phyloP scores from a whole-genome alignment of 2,888 invertebrate species.

The Lasioglossum oenotherae region DNA sequence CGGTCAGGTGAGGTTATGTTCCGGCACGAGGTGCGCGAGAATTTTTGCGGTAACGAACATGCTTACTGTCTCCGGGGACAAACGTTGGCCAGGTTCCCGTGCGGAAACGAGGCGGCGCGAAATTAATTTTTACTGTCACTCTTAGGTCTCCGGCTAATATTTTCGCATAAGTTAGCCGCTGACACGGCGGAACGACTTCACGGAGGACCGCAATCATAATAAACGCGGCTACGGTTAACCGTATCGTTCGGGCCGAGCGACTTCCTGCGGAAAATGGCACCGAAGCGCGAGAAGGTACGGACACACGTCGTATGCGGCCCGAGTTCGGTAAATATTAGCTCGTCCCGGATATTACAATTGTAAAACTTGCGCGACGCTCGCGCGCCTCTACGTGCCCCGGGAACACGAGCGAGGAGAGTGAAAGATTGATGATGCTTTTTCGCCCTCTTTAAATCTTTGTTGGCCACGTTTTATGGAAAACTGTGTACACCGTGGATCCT shows the following conservation, averaged over 20 bases:
- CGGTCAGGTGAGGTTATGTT: slow-evolving; percentile 31
- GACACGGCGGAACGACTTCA: slow-evolving; percentile 41
- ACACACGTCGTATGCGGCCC: slow-evolving; percentile 26
- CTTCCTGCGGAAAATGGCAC: slow-evolving; percentile 19
- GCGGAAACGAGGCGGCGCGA: slow-evolving; percentile 20
- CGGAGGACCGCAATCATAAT: slow-evolving; percentile 57
- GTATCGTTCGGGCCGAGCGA: slow-evolving; percentile 37
- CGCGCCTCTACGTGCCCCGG: not conserved
- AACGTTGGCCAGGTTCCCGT: slow-evolving; percentile 6
- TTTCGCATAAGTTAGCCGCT: slow-evolving; percentile 43
- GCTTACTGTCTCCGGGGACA: slow-evolving; percentile 55
- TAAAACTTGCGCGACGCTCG: slow-evolving; percentile 38
- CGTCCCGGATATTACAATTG: slow-evolving; percentile 46
- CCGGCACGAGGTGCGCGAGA: slow-evolving; percentile 44
- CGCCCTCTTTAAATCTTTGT: not conserved
- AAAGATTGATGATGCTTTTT: slow-evolving; percentile 17
- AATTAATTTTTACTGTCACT: slow-evolving; percentile 64
- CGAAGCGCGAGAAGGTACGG: slow-evolving; percentile 17
- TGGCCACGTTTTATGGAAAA: slow-evolving; percentile 1
- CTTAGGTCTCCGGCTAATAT: slow-evolving; percentile 42
- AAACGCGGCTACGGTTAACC: slow-evolving; percentile 41
- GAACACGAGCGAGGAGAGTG: not conserved
- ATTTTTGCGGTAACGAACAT: slow-evolving; percentile 62
- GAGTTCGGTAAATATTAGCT: slow-evolving; percentile 48
- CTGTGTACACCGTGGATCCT: not conserved